phyloP scores from a whole-genome alignment of 92 coral and sea anemone genomes.

The Epizoanthus illoricatus region DNA sequence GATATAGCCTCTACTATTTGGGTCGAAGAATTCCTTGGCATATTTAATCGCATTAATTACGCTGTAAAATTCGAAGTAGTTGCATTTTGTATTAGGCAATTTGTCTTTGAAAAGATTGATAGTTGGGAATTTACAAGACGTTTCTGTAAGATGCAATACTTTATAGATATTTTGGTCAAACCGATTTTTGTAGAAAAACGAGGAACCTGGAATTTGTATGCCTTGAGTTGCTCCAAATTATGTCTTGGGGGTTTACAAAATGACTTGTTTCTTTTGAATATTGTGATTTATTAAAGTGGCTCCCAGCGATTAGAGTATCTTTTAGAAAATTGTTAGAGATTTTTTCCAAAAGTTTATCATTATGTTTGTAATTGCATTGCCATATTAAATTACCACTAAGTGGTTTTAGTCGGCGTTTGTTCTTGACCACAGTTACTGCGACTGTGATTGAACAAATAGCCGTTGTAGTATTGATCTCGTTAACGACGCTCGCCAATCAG shows the following conservation, averaged over 20 bases:
- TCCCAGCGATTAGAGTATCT: background rate
- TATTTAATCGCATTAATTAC: background rate
- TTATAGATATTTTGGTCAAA: background rate
- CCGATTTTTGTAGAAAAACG: background rate
- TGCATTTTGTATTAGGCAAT: background rate
- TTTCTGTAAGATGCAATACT: slow-evolving; percentile 8
- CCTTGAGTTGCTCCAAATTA: too few relatives aligned
- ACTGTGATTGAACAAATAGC: too few relatives aligned
- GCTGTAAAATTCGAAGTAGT: slow-evolving; percentile 9
- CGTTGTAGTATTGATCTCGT: too few relatives aligned
- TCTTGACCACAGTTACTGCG: too few relatives aligned
- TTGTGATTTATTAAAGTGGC: background rate
- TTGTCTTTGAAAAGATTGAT: background rate
- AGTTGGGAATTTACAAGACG: background rate
- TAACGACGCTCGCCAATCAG: too few relatives aligned
- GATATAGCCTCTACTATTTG: background rate
- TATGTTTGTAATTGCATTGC: too few relatives aligned
- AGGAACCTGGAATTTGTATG: too few relatives aligned
- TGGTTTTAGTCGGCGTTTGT: background rate
- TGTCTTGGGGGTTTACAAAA: too few relatives aligned
- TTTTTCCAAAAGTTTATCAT: too few relatives aligned
- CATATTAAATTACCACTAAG: background rate
- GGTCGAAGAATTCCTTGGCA: background rate
- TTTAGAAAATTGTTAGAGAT: background rate
- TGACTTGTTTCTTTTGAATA: slow-evolving; percentile 4